Conservation (phyloP, 64 coral and sea anemone species). For the Anthopleura sola region DNA sequence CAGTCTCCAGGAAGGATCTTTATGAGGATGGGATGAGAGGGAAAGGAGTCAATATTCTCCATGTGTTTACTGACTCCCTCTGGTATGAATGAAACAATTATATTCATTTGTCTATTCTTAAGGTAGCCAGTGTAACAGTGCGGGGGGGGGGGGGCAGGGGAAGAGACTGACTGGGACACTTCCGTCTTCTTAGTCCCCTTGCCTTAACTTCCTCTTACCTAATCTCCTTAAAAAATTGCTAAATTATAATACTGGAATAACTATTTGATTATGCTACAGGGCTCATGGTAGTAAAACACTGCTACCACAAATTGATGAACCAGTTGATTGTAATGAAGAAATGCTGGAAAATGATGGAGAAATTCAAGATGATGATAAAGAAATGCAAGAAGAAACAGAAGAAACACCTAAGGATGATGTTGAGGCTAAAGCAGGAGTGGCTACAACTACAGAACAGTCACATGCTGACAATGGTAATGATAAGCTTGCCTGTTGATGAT, state of each 20-base stretch:
- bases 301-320: slow-evolving; percentile 57
- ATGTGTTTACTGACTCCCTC: slow-evolving; percentile 73
- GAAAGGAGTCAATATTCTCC: slow-evolving; percentile 86
- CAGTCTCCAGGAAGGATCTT: slow-evolving; percentile 67
- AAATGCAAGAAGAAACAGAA: not conserved
- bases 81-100: slow-evolving; percentile 40
- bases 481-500: too few species aligned
- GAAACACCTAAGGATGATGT: not conserved
- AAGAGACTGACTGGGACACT: too few species aligned
- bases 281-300: slow-evolving; percentile 65
- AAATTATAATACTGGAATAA: not conserved
- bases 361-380: slow-evolving; percentile 7
- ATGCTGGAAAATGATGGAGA: slow-evolving; percentile 11
- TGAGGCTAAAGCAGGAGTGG: not conserved
- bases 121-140: too few species aligned
- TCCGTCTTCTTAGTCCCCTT: too few species aligned
- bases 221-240: too few species aligned
- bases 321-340: not conserved
- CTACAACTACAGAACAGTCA: not conserved
- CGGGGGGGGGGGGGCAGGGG: too few species aligned
- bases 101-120: not conserved
- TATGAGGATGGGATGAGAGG: slow-evolving; percentile 88
- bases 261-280: not conserved
- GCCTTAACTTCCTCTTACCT: too few species aligned
- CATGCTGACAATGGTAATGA: not conserved